These are phyloP conservation scores for Pardosa pseudoannulata DNA, from an alignment of 2,888 invertebrate genomes.

Conservation along the genomic window DNA sequence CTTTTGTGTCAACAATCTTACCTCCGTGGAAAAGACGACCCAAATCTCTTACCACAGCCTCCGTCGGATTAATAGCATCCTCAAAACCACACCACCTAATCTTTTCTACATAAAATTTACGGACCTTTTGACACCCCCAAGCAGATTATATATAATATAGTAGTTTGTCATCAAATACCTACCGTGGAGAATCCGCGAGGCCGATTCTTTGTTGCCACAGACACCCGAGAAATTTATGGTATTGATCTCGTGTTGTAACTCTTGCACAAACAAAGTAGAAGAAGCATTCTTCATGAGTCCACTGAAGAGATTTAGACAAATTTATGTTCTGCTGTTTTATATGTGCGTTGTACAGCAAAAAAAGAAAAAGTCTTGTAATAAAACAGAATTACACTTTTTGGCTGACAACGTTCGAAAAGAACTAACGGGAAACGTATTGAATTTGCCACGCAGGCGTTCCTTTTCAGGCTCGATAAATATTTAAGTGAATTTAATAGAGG, in stretches of 20 bases:
- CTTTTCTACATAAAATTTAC: slow-evolving; percentile 10
- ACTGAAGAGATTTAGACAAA: background rate
- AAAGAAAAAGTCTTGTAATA: background rate
- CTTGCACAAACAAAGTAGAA: background rate
- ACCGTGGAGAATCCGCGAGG: background rate
- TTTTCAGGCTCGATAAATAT: background rate
- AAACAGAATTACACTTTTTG: background rate
- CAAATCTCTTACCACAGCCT: background rate
- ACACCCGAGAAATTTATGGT: background rate
- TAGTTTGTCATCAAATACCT: background rate
- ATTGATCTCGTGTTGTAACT: background rate
- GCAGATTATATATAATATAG: background rate
- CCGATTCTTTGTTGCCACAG: background rate
- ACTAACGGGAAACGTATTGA: background rate
- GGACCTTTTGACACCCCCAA: slow-evolving; percentile 2
- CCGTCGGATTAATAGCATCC: background rate
- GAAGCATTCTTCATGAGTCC: background rate
- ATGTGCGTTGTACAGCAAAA: too few species aligned
- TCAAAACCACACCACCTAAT: background rate
- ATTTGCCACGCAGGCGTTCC: background rate
- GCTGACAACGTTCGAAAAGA: background rate
- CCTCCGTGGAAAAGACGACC: background rate
- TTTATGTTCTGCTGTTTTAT: background rate
- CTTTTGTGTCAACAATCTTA: background rate
- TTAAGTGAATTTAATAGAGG: background rate